These are phyloP conservation scores for Parus major DNA, from an alignment of 2,113 vertebrate species.

Conservation along the genomic window DNA sequence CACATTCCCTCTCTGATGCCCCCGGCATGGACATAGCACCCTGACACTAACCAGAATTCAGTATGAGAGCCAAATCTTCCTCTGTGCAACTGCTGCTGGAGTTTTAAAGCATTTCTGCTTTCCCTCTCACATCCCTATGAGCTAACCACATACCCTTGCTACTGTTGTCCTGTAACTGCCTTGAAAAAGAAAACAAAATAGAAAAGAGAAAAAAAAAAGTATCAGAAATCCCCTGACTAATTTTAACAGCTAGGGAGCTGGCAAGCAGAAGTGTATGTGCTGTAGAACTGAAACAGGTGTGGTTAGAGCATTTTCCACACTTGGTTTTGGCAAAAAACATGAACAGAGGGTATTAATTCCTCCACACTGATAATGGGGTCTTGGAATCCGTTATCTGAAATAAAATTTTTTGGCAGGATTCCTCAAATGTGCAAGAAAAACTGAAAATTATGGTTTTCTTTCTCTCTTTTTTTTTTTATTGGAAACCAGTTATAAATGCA, in stretches of 20 bases:
- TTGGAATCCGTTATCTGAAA: slow-evolving; percentile 32
- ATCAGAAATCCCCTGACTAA: slow-evolving; percentile 69
- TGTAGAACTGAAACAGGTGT: slow-evolving; percentile 20
- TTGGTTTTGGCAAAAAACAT: slow-evolving; percentile 49
- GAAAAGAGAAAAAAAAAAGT: neutral
- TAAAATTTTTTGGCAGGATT: slow-evolving; percentile 34
- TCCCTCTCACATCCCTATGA: slow-evolving; percentile 65
- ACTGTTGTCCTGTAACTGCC: slow-evolving; percentile 20
- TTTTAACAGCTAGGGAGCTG: slow-evolving; percentile 58
- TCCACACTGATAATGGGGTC: neutral
- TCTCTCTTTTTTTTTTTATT: neutral
- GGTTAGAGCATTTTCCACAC: slow-evolving; percentile 45
- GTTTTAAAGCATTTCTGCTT: slow-evolving; percentile 53
- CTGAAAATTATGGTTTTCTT: neutral
- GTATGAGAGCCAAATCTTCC: neutral
- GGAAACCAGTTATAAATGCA: neutral
- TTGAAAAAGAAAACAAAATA: slow-evolving; percentile 27
- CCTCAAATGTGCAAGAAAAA: neutral
- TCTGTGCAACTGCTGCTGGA: neutral
- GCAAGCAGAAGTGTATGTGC: slow-evolving; percentile 40
- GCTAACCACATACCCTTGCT: slow-evolving; percentile 42
- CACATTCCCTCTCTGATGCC: fast-evolving
- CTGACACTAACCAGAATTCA: neutral
- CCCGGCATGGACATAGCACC: fast-evolving
- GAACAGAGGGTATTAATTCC: slow-evolving; percentile 53